Base-by-base conservation (phyloP, 2,888 invertebrate species). In the Busseola fusca region DNA sequence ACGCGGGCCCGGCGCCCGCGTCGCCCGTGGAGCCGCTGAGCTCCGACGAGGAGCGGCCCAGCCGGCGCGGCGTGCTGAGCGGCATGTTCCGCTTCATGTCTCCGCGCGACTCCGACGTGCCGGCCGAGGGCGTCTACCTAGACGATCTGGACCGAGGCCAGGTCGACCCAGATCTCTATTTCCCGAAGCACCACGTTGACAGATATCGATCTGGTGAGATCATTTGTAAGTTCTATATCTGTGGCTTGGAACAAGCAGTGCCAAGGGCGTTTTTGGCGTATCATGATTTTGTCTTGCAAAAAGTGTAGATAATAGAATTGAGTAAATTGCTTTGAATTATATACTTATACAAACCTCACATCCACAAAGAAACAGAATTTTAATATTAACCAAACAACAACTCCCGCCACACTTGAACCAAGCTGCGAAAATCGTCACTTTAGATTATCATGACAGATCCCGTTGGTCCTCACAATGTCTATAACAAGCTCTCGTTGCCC, bases 71-170 rank as follows among this genome's bases (percentile, higher is more conserved):
- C 56, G 98, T 98, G 96, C 96, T 99, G 79, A 97, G 98, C 90
- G 98, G 98, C 86, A 98, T 99, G 98, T 98, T 99, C 93, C 98
- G 98, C 83, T 99, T 99, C 93, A 99, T 99, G 98, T 89, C 96
- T 71, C 87, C 92, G 52, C 88, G 91, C 57, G 94, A 93, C 63
- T 89, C 90, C 27, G 89, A 89, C 87, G 96, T 96, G 40, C 96
- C 96, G 87, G 95, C 97, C 21, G 98, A 98, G 84, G 98, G 98
- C 70, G 98, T 99, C 82, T 99, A 99, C 93, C 96, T 99, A 74
- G 98, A 99, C 69, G 99, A 99, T 89, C 96, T 99, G 76, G 98
- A 98, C 90, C 97, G 98, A 42, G 98, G 98, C 66, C 97, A 97
- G 87, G 97, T 99, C 93, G 98, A 99, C 92, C 99, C 99, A n/a